Conservation (phyloP, 2,113 vertebrate genomes). For the Rhinogobius similis region DNA sequence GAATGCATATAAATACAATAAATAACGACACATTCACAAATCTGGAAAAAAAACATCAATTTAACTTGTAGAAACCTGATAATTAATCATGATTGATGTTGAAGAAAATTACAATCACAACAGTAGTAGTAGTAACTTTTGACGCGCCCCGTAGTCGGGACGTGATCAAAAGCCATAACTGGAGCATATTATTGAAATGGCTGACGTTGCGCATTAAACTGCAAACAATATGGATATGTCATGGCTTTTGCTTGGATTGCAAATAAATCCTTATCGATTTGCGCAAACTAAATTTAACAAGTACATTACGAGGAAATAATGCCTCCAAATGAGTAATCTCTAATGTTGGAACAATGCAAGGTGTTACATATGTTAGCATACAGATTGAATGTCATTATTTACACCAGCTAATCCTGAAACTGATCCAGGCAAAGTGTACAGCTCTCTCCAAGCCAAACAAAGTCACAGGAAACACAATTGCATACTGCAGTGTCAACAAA, state of each 20-base stretch:
- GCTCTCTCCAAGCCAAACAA: conserved; percentile 2
- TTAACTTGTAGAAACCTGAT: too few species aligned
- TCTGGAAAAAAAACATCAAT: too few species aligned
- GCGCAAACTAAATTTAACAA: background rate
- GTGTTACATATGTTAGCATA: conserved; percentile 3
- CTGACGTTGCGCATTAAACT: background rate
- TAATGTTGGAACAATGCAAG: background rate
- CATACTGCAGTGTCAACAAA: conserved; percentile 23
- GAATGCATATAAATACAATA: too few species aligned
- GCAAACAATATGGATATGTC: background rate
- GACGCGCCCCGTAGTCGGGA: background rate
- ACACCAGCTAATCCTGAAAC: background rate
- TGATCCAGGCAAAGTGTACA: background rate
- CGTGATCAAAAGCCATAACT: background rate
- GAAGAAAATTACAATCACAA: too few species aligned
- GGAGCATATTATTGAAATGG: background rate
- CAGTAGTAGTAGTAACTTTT: too few species aligned
- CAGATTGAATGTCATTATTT: conserved; percentile 4
- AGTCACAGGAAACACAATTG: conserved; percentile 12
- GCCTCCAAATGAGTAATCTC: background rate
- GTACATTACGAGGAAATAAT: background rate
- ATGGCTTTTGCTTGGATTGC: background rate
- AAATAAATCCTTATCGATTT: background rate
- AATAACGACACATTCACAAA: too few species aligned
- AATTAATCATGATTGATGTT: too few species aligned